phyloP scores from a whole-genome alignment of 2,113 vertebrate species.

The Erinaceus europaeus region DNA sequence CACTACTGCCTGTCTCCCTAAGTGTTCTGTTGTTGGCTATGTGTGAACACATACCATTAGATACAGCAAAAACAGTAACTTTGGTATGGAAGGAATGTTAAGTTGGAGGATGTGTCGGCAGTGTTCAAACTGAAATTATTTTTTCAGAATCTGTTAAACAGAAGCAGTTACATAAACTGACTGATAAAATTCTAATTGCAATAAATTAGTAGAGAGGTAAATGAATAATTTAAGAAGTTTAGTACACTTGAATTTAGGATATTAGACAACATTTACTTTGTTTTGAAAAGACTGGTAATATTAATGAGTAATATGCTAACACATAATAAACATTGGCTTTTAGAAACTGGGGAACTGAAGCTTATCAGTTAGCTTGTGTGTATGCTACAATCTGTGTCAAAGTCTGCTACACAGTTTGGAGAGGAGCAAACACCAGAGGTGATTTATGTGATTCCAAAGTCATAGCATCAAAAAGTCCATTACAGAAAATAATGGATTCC shows the following conservation, averaged over 20 bases:
- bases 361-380: background rate
- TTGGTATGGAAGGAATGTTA: background rate
- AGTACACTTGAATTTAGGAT: background rate
- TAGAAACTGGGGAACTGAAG: background rate
- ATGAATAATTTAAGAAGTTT: background rate
- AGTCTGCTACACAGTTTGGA: background rate
- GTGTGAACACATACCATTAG: background rate
- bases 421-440: background rate
- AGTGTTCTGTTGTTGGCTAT: background rate
- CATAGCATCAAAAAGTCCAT: background rate
- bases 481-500: background rate
- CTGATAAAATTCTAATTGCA: background rate
- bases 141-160: background rate
- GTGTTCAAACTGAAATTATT: background rate
- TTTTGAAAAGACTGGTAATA: background rate
- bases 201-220: background rate
- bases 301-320: background rate
- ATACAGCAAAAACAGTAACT: background rate
- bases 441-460: constrained; percentile 23
- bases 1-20: no score
- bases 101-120: background rate
- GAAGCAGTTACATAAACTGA: background rate
- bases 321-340: background rate
- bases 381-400: background rate
- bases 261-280: background rate